A percentile compares a stretch with the other conserved stretches of the same genome.
phyloP scores from a whole-genome alignment of 2,888 invertebrate species.

The Tinea trinotella region DNA sequence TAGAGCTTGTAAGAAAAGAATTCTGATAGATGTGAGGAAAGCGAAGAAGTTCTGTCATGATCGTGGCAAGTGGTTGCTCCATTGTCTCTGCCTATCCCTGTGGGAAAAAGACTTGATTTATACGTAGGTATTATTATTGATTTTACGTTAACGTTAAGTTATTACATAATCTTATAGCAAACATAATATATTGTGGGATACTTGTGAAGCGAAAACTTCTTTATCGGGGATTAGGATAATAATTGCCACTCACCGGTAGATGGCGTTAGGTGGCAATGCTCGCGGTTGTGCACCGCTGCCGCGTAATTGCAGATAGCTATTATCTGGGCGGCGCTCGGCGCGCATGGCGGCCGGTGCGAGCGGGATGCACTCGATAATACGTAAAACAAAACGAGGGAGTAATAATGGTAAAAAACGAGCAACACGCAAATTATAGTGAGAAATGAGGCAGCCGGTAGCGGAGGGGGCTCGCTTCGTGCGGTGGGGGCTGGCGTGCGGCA shows the following conservation, averaged over 20 bases:
- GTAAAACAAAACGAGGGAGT: slow-evolving; percentile 73
- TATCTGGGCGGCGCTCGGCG: slow-evolving; percentile 68
- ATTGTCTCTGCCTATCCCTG: no score
- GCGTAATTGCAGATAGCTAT: slow-evolving; percentile 67
- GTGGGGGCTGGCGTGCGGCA: slow-evolving; percentile 57
- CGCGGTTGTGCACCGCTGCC: slow-evolving; percentile 31
- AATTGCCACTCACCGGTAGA: slow-evolving; percentile 49
- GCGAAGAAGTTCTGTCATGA: no score
- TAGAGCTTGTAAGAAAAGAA: no score
- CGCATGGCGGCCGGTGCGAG: slow-evolving; percentile 71
- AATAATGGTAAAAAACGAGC: slow-evolving; percentile 73
- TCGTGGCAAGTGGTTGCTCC: no score
- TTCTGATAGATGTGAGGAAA: no score
- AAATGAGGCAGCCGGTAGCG: slow-evolving; percentile 72
- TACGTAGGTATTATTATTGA: no score
- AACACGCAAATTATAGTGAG: slow-evolving; percentile 73
- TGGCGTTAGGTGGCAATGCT: slow-evolving; percentile 45
- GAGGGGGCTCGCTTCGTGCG: slow-evolving; percentile 55
- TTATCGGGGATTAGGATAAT: neutral
- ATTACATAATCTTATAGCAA: no score
- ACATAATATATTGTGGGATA: no score
- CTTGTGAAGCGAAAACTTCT: no score
- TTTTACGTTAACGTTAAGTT: no score
- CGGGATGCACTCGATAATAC: slow-evolving; percentile 73
- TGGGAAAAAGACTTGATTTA: no score